phyloP scores from a whole-genome alignment of 92 coral and sea anemone species.

The Isaurus tuberculatus region DNA sequence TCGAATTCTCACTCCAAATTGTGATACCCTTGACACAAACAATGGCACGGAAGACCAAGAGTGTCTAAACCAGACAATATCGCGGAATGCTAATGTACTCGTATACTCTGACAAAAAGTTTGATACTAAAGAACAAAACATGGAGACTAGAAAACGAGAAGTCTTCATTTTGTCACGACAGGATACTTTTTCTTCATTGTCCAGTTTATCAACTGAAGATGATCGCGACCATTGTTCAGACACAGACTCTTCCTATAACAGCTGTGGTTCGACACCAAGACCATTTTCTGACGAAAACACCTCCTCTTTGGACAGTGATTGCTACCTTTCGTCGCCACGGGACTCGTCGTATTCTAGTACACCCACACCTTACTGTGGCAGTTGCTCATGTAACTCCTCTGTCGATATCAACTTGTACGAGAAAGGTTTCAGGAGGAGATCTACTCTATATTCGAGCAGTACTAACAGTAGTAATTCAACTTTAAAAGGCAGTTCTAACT shows the following conservation, averaged over 20 bases:
- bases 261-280: conserved; percentile 75
- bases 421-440: conserved; percentile 52
- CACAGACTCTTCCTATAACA: conserved; percentile 85
- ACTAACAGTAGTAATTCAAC: conserved; percentile 69
- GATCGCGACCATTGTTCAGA: conserved; percentile 52
- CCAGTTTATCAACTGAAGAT: conserved; percentile 47
- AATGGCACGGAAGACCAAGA: conserved; percentile 1
- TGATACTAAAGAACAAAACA: neutral
- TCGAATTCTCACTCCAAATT: conserved; percentile 11
- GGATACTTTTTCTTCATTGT: conserved; percentile 34
- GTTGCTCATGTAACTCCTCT: conserved; percentile 55
- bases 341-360: conserved; percentile 55
- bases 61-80: neutral
- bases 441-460: conserved; percentile 43
- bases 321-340: conserved; percentile 71
- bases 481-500: conserved; percentile 42
- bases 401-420: conserved; percentile 66
- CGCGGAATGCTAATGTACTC: neutral
- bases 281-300: conserved; percentile 62
- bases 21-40: conserved; percentile 6
- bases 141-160: neutral
- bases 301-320: conserved; percentile 71
- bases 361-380: conserved; percentile 54
- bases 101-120: neutral
- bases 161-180: conserved; percentile 10